Evolutionary conservation across 2,797 vertebrate species (phyloP), one percentile per base, ranked within the genome.

Genomic region (Halcyon chelicuti): DNA sequence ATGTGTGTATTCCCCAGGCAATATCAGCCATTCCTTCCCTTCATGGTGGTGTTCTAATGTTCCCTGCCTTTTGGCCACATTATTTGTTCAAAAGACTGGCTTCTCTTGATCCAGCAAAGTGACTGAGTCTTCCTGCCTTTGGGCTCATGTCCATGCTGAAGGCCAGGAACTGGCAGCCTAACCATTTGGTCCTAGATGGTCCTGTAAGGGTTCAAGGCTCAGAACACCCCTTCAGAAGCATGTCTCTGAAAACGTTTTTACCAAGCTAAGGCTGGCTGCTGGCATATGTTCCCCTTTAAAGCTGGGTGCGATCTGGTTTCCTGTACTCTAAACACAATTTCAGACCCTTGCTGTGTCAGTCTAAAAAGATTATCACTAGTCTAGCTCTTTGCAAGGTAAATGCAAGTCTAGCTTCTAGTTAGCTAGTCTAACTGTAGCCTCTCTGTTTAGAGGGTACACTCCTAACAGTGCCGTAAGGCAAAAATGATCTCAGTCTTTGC

Each of bases 1-100:
- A 16, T 12, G 12, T 0, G 0, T 42, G 9, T 67, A 6, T 84
- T 84, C 10, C 11, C 12, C 9, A 28, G 7, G 14, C 37, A 47
- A 39, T 1, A 15, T 10, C 51, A 60, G 42, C 23, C 35, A 1
- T 22, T 1, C 1, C 26, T 57, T 73, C 26, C 17, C 44, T 70
- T 17, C 8, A 2, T 37, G 11, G 22, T 60, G 47, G 14, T 66
- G 12, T 5, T 78, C 0, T 2, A 54, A 20, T 26, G 85, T 51
- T 44, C 22, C 29, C 10, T 86, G 22, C 10, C 4, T 33, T 83
- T 44, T 77, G 29, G 16, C 37, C 54, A 16, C 0, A 0, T 78
- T 46, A 14, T 7, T 89, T 86, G 6, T 54, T 92, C 10, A 3
- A 12, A 67, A 49, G 13, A 20, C 13, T 60, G 4, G 10, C 28